These are phyloP conservation scores for Drosophila elegans DNA, from an alignment of 1,140 invertebrate species.

Conservation along the genomic window DNA sequence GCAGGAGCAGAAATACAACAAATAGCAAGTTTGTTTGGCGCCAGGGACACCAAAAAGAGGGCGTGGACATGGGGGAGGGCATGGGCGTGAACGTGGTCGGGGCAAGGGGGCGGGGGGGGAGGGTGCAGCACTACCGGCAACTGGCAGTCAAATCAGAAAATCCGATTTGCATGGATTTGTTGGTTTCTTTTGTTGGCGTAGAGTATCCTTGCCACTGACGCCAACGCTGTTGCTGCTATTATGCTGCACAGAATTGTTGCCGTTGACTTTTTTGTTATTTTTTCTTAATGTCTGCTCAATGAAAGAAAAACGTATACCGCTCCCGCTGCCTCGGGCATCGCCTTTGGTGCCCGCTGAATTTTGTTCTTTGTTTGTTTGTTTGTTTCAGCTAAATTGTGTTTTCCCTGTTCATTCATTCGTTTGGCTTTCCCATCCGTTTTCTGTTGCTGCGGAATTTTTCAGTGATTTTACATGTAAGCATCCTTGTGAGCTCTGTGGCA, in stretches of 20 bases:
- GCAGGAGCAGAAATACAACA: slow-evolving; percentile 31
- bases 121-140: slow-evolving; percentile 5
- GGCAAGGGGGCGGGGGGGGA: background rate
- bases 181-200: slow-evolving; percentile 79
- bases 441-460: slow-evolving; percentile 66
- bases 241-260: slow-evolving; percentile 61
- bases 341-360: slow-evolving; percentile 66
- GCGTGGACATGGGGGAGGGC: background rate
- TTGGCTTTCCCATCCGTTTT: slow-evolving; percentile 42
- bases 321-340: slow-evolving; percentile 47
- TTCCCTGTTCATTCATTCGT: slow-evolving; percentile 82
- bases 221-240: slow-evolving; percentile 77
- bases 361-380: slow-evolving; percentile 70
- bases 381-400: slow-evolving; percentile 82
- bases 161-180: slow-evolving; percentile 84
- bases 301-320: slow-evolving; percentile 50
- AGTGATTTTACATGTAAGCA: slow-evolving; percentile 82
- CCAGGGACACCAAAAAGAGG: slow-evolving; percentile 31
- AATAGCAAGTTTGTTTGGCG: slow-evolving; percentile 36
- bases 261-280: slow-evolving; percentile 82
- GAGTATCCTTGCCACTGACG: slow-evolving; percentile 77
- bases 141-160: slow-evolving; percentile 75
- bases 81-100: background rate
- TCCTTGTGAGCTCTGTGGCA: slow-evolving; percentile 78
- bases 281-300: slow-evolving; percentile 81